Conservation (phyloP, 2,888 invertebrate species). For the Scaeva pyrastri region DNA sequence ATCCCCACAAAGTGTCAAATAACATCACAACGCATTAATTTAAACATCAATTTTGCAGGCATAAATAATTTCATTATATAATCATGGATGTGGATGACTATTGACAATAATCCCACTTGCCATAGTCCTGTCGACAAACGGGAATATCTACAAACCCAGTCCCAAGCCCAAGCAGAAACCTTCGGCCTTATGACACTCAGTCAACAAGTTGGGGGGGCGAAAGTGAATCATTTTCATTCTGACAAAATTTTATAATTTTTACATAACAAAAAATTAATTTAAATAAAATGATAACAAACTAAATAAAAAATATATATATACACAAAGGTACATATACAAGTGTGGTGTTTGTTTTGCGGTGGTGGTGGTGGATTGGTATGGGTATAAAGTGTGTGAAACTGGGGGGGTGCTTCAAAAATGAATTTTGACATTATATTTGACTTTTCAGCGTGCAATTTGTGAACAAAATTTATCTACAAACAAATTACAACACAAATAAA, state of each 20-base stretch:
- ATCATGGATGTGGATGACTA: slow-evolving; percentile 57
- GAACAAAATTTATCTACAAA: slow-evolving; percentile 35
- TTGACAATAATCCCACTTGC: slow-evolving; percentile 52
- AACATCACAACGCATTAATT: slow-evolving; percentile 55
- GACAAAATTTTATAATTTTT: not conserved
- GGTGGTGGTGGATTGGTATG: not conserved
- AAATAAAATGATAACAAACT: slow-evolving; percentile 4
- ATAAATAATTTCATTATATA: slow-evolving; percentile 65
- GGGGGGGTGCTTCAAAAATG: slow-evolving; percentile 66
- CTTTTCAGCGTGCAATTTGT: slow-evolving; percentile 70
- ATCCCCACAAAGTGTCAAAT: slow-evolving; percentile 52
- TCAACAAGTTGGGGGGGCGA: slow-evolving; percentile 21
- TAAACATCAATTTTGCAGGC: slow-evolving; percentile 68
- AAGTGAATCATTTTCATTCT: slow-evolving; percentile 14
- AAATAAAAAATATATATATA: not conserved
- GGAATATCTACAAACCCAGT: no score
- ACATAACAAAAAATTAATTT: slow-evolving; percentile 11
- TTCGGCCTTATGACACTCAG: not conserved
- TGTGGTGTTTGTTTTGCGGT: slow-evolving; percentile 64
- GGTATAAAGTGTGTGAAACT: slow-evolving; percentile 28
- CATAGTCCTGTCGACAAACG: not conserved
- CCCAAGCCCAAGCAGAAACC: not conserved
- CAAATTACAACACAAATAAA: slow-evolving; percentile 15
- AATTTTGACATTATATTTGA: slow-evolving; percentile 59
- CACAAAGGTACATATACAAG: no score